Evolutionary conservation across 2,888 invertebrate species (phyloP), one percentile per base, ranked within the genome.

Genomic region (Epinotia brunnichana): DNA sequence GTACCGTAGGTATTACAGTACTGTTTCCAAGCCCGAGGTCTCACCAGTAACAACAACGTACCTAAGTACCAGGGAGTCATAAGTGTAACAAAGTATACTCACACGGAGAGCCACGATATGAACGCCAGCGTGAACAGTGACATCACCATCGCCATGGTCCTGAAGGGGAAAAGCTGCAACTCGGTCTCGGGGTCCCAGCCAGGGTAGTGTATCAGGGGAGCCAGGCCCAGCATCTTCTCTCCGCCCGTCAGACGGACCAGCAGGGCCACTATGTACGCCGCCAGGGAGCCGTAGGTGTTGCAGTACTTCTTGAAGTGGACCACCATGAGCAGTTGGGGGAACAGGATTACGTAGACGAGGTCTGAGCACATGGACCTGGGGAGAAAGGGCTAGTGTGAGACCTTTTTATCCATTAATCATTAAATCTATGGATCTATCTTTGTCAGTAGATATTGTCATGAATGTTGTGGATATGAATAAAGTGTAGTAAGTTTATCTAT

Each of bases 321-420:
- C 80, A 99, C 99, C 96, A 98, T 98, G 81, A 99, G 94, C 24
- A 99, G 95, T 92, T 99, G 99, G 0, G 99, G 99, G 91, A 99
- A 99, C 79, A 99, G 95, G 85, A 99, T 98, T 79, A 99, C 99
- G 94, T 99, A 99, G 78, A 99, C 99, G 87, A 99, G 94, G 92
- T 99, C 99, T 60, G 99, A 99, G 92, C 99, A 99, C 95, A 99
- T 97, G 76, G 98, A 99, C 97, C 97, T 97, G 88, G 0, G 77
- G 73, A 79, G 35, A 75, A 56, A 41, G n/a, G 24, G n/a, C 10
- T 10, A 10, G 1, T n/a, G 39, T 56, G 10, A 56, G 10, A 53
- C 17, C n/a, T 17, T 3, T 15, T 29, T 48, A 3, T n/a, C 29
- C 9, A 11, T n/a, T 48, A n/a, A 48, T 3, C 15, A 48, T 48